These are phyloP conservation scores for Phalanger gymnotis DNA, from an alignment of 2,797 vertebrate genomes.

Conservation along the genomic window DNA sequence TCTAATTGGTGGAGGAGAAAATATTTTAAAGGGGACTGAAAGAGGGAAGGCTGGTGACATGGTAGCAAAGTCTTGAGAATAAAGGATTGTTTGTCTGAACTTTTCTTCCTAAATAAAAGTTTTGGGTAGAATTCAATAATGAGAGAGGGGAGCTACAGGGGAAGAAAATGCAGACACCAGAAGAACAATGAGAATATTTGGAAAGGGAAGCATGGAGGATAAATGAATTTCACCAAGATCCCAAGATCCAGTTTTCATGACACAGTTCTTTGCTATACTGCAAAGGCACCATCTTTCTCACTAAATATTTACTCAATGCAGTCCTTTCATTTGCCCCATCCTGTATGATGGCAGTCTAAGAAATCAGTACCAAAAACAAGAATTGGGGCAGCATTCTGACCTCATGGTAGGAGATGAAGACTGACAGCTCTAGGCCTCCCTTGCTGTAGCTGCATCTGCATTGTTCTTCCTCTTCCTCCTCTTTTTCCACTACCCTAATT, in stretches of 20 bases:
- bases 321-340: background rate
- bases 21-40: background rate
- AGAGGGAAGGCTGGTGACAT: background rate
- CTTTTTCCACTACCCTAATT: background rate
- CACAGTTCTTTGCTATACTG: background rate
- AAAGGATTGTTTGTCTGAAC: background rate
- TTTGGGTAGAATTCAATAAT: background rate
- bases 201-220: background rate
- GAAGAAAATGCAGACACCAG: background rate
- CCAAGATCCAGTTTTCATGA: background rate
- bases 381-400: background rate
- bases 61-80: background rate
- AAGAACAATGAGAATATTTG: background rate
- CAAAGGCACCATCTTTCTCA: background rate
- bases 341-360: background rate
- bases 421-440: background rate
- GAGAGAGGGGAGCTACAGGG: background rate
- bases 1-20: background rate
- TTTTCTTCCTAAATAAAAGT: background rate
- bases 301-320: background rate
- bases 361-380: background rate
- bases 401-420: background rate
- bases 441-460: background rate
- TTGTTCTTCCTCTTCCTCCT: background rate
- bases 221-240: background rate